These are phyloP conservation scores for Cynodonichthys magdalenae DNA, from an alignment of 2,797 vertebrate genomes.

Conservation along the genomic window DNA sequence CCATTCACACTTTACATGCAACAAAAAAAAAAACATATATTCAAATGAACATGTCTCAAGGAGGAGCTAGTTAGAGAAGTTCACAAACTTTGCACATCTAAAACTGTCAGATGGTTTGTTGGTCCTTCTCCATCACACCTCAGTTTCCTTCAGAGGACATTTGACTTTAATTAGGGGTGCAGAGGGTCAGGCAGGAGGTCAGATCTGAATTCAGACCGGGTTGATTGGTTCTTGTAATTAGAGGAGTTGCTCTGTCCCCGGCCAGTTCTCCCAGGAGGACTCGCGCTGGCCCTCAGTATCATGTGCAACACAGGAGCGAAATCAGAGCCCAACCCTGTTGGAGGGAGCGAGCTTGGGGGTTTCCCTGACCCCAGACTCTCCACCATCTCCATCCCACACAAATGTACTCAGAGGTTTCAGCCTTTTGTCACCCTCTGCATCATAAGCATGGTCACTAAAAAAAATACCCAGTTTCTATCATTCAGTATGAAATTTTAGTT, in stretches of 20 bases:
- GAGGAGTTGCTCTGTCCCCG: constrained; percentile 69
- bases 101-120: constrained; percentile 64
- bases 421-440: neutral
- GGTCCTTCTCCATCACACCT: constrained; percentile 71
- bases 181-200: constrained; percentile 59
- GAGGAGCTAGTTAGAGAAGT: constrained; percentile 44
- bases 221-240: constrained; percentile 80
- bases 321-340: constrained; percentile 50
- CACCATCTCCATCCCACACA: constrained; percentile 14
- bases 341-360: constrained; percentile 39
- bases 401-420: neutral
- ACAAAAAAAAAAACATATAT: constrained; percentile 4
- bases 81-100: constrained; percentile 61
- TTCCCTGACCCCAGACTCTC: constrained; percentile 44
- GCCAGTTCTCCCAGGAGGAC: constrained; percentile 57
- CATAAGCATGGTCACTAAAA: neutral
- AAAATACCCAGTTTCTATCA: neutral
- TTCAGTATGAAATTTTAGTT: neutral
- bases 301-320: constrained; percentile 50
- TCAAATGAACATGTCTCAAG: constrained; percentile 30
- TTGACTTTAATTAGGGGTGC: constrained; percentile 64
- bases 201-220: constrained; percentile 52
- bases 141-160: constrained; percentile 61
- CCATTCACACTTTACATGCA: constrained; percentile 69
- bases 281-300: constrained; percentile 64